Evolutionary conservation across 2,888 invertebrate genomes (phyloP).

Genomic region (Cabera pusaria): DNA sequence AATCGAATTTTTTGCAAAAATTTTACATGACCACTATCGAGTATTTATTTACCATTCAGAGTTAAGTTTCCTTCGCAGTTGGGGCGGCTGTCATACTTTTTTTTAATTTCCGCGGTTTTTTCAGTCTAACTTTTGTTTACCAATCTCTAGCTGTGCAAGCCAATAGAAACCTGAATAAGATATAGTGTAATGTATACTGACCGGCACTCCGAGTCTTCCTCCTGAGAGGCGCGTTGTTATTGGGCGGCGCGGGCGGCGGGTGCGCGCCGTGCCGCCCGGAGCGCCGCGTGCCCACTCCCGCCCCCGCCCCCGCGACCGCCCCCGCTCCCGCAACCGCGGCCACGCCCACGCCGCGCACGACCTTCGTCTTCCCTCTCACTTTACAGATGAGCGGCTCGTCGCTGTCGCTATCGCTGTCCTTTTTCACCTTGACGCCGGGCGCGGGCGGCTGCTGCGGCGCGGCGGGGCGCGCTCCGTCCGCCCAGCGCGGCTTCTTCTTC

Average conservation of each 20-base stretch:
- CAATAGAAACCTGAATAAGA: too few relatives aligned
- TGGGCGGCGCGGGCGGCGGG: conserved; percentile 48
- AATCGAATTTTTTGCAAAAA: too few relatives aligned
- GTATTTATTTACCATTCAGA: too few relatives aligned
- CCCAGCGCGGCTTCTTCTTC: conserved; percentile 61
- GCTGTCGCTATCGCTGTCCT: conserved; percentile 90
- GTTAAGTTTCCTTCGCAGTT: too few relatives aligned
- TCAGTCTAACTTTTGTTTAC: too few relatives aligned
- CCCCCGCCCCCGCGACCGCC: conserved; percentile 50
- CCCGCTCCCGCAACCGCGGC: conserved; percentile 60
- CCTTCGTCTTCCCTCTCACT: conserved; percentile 79
- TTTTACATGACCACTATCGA: too few relatives aligned
- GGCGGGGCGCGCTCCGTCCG: conserved; percentile 55
- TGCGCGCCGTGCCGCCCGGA: conserved; percentile 76
- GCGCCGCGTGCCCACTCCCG: conserved; percentile 81
- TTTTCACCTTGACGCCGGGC: conserved; percentile 70
- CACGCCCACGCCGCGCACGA: conserved; percentile 33
- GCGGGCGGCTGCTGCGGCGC: conserved; percentile 71
- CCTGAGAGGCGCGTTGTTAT: conserved; percentile 56
- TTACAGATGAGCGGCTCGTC: conserved; percentile 91
- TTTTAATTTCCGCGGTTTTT: too few relatives aligned
- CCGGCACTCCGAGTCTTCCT: conserved; percentile 89
- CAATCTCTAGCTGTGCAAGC: too few relatives aligned
- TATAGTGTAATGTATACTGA: too few relatives aligned
- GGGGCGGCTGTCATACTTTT: too few relatives aligned